Evolutionary conservation across 2,888 invertebrate genomes (phyloP).

Genomic region (Gryllus longicercus): DNA sequence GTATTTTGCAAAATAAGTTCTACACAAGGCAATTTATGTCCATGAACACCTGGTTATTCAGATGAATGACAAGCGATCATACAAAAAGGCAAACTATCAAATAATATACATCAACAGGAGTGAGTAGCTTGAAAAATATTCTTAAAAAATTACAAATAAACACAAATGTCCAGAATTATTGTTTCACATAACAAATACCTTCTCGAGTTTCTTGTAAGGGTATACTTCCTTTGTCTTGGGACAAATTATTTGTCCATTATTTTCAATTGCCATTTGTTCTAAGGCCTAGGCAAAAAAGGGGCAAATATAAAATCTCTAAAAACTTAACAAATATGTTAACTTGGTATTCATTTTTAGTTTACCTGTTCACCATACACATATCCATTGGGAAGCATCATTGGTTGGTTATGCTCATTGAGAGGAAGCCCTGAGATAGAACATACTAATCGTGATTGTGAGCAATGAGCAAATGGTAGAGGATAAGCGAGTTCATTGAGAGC

Average conservation of each 20-base stretch:
- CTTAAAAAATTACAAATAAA: slow-evolving; percentile 27
- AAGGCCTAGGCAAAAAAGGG: slow-evolving; percentile 63
- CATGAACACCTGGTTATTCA: not conserved
- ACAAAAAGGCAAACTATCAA: slow-evolving; percentile 11
- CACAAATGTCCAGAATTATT: not conserved
- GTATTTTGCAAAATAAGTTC: slow-evolving; percentile 11
- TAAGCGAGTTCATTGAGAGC: slow-evolving; percentile 83
- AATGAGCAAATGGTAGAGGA: slow-evolving; percentile 89
- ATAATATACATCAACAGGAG: not conserved
- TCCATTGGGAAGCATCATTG: slow-evolving; percentile 98
- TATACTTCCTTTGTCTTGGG: slow-evolving; percentile 92
- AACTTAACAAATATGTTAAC: slow-evolving; percentile 4
- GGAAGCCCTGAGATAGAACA: slow-evolving; percentile 86
- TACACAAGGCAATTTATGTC: not conserved
- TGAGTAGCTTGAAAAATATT: slow-evolving; percentile 8
- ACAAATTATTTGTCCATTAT: slow-evolving; percentile 88
- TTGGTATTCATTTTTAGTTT: slow-evolving; percentile 37
- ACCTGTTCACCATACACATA: slow-evolving; percentile 93
- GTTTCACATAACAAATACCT: slow-evolving; percentile 93
- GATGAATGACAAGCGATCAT: slow-evolving; percentile 2
- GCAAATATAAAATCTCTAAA: slow-evolving; percentile 24
- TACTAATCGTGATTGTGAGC: slow-evolving; percentile 90
- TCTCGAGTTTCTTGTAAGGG: slow-evolving; percentile 86
- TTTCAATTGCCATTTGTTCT: slow-evolving; percentile 83
- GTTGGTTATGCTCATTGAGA: slow-evolving; percentile 95